These are phyloP conservation scores for Hyles lineata DNA, from an alignment of 2,888 invertebrate species.

Conservation along the genomic window DNA sequence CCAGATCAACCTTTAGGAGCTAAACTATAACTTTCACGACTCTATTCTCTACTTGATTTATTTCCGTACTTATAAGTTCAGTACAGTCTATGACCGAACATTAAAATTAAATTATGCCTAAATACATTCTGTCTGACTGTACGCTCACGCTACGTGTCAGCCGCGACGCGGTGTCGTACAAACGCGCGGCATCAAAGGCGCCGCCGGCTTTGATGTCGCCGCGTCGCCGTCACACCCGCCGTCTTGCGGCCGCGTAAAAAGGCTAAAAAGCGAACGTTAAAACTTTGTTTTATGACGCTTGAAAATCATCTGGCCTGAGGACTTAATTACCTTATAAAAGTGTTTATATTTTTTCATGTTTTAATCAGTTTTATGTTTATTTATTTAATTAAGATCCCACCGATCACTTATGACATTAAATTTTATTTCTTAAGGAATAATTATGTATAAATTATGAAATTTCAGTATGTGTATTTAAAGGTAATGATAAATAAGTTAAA, in stretches of 20 bases:
- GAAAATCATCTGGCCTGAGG: constrained; percentile 24
- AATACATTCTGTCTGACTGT: constrained; percentile 30
- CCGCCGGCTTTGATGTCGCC: constrained; percentile 70
- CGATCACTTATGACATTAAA: background rate
- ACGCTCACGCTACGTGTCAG: constrained; percentile 60
- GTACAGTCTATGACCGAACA: background rate
- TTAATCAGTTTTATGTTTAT: constrained; percentile 22
- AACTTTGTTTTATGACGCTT: constrained; percentile 40
- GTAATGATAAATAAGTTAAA: too few species aligned
- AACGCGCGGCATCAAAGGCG: constrained; percentile 62
- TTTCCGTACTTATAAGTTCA: background rate
- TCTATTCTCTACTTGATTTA: too few species aligned
- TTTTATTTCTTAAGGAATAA: background rate
- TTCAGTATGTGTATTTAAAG: background rate
- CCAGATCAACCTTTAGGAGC: too few species aligned
- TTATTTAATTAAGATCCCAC: constrained; percentile 9
- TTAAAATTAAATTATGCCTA: background rate
- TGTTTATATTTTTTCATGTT: constrained; percentile 13
- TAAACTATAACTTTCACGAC: too few species aligned
- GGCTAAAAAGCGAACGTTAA: constrained; percentile 38
- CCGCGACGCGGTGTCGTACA: constrained; percentile 61
- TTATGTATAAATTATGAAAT: background rate
- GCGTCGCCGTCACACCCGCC: constrained; percentile 56
- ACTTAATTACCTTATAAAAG: constrained; percentile 26
- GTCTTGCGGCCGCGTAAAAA: constrained; percentile 49